Base-by-base conservation (phyloP, 2,797 vertebrate genomes). In the Tympanoctomys barrerae region DNA sequence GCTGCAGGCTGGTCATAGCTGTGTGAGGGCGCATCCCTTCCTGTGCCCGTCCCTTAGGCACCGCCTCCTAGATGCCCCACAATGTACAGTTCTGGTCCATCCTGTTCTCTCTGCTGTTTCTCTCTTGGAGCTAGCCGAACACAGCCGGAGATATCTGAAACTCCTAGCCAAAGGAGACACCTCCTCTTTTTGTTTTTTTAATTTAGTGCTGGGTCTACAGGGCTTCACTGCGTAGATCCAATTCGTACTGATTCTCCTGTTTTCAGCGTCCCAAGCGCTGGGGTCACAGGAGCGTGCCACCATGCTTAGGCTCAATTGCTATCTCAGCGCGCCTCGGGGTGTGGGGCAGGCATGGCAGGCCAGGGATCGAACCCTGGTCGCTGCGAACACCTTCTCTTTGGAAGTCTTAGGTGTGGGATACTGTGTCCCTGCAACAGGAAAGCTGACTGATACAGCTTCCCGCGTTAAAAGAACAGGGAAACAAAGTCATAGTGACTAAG, bases 401-500 rank as follows among this genome's bases (percentile, higher is more conserved):
- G 46, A 75, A 75, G 6, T 49, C 12, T 6, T 28, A 13, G 6
- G 73, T 75, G 73, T 70, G 28, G 24, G 73, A 77, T 22, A 21
- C n/a, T 9, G 68, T 26, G 21, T 49, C 14, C 73, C 26, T 31
- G 73, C 42, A 77, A 31, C 14, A 77, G 42, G 42, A 49, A 77
- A 49, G 24, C 6, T 77, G 24, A 49, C 24, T 49, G 49, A 46
- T 28, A 49, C 24, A 49, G 42, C 24, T 22, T 94, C 77, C 95
- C 91, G 24, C 26, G 39, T 42, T 26, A 26, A 11, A 73, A 73
- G 36, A 24, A 42, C 21, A 46, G 13, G 5, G 22, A 42, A 42
- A 42, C 24, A 26, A 97, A 96, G 95, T 96, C 97, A 93, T 88
- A 36, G 46, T 97, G 96, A 98, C 97, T 96, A 97, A 95, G 94